Conservation (phyloP, 2,797 vertebrate genomes). For the Hephaestus fuliginosus region DNA sequence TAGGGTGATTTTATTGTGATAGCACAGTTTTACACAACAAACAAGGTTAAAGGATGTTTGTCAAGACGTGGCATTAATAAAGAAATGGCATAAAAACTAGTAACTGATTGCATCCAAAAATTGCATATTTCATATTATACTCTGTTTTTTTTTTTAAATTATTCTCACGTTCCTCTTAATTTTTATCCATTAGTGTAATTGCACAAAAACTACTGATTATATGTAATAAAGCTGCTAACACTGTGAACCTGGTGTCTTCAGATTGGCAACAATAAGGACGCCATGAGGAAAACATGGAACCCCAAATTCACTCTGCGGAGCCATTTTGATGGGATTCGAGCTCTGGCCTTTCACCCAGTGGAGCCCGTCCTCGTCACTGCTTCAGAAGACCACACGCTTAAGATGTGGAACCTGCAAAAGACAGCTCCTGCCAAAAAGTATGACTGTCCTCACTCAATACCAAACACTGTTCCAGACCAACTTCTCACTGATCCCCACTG, state of each 20-base stretch:
- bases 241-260: constrained; percentile 63
- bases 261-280: constrained; percentile 98
- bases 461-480: neutral
- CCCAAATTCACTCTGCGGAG: constrained; percentile 98
- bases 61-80: neutral
- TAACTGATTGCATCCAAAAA: neutral
- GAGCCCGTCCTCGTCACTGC: constrained; percentile 98
- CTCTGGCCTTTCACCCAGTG: constrained; percentile 94
- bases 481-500: neutral
- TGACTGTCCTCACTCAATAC: constrained; percentile 40
- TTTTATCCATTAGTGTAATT: neutral
- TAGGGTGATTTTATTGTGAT: neutral
- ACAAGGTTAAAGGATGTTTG: neutral
- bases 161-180: neutral
- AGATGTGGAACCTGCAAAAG: constrained; percentile 99
- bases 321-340: constrained; percentile 97
- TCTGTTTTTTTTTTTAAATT: neutral
- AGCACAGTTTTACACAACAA: neutral
- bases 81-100: neutral
- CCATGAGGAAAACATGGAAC: constrained; percentile 98
- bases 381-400: constrained; percentile 98
- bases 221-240: neutral
- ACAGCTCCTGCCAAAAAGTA: constrained; percentile 98
- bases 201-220: neutral
- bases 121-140: too few species aligned